These are phyloP conservation scores for Eumeta japonica DNA, from an alignment of 1,140 invertebrate genomes.

Conservation along the genomic window DNA sequence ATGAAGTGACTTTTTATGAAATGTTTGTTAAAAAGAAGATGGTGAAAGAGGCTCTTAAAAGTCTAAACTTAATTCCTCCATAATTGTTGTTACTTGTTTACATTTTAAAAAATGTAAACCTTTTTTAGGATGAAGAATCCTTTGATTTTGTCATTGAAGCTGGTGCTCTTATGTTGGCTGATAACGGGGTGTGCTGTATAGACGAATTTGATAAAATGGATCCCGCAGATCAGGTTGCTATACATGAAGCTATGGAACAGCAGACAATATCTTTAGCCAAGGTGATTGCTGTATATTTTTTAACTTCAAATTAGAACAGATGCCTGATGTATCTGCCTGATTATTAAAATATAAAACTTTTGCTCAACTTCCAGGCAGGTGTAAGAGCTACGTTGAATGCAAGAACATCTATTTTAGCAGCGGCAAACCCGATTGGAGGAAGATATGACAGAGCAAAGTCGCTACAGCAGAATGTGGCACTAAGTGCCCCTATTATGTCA, in stretches of 20 bases:
- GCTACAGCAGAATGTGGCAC: constrained; percentile 89
- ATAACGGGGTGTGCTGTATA: constrained; percentile 99
- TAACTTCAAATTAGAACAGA: constrained; percentile 1
- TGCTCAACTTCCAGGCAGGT: constrained; percentile 69
- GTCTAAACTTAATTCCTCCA: too few species aligned
- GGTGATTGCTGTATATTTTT: constrained; percentile 35
- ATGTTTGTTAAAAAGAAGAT: too few species aligned
- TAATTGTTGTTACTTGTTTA: too few species aligned
- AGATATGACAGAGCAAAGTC: constrained; percentile 94
- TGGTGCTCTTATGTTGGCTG: constrained; percentile 97
- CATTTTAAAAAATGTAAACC: too few species aligned
- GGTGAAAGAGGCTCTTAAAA: too few species aligned
- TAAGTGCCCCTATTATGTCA: constrained; percentile 98
- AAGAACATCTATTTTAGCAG: constrained; percentile 95
- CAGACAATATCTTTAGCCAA: constrained; percentile 99
- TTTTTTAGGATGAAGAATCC: constrained; percentile 90
- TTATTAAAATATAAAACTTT: constrained; percentile 7
- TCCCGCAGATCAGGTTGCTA: constrained; percentile 94
- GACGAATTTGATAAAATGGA: constrained; percentile 99
- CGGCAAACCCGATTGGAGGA: constrained; percentile 97
- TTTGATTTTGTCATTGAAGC: constrained; percentile 99
- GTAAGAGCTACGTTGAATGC: constrained; percentile 97
- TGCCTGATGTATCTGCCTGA: not conserved
- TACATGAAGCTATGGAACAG: constrained; percentile 99
- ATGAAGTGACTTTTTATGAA: too few species aligned